phyloP scores from a whole-genome alignment of 2,888 invertebrate species.

The Cynaeus angustus region DNA sequence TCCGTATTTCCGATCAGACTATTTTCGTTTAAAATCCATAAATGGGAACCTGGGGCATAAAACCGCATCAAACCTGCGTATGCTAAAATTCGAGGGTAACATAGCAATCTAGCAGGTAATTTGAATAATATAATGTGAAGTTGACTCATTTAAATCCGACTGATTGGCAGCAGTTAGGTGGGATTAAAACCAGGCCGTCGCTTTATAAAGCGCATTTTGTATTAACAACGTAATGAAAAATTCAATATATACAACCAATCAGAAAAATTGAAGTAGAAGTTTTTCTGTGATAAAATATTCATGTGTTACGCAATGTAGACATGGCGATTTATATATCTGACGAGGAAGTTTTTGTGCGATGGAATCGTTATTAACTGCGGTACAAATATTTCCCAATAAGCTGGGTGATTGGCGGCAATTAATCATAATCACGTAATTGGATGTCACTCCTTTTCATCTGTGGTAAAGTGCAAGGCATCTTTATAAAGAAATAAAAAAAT shows the following conservation, averaged over 20 bases:
- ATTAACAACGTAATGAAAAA: background rate
- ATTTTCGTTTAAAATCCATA: too few species aligned
- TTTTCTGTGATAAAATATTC: constrained; percentile 6
- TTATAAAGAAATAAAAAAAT: too few species aligned
- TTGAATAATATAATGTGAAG: background rate
- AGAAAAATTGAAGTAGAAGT: background rate
- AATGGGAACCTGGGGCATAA: too few species aligned
- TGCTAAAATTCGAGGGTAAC: too few species aligned
- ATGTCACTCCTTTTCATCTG: too few species aligned
- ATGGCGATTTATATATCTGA: background rate
- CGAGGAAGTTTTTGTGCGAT: too few species aligned
- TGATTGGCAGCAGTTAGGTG: background rate
- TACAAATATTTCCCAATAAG: too few species aligned
- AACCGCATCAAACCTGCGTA: constrained; percentile 2
- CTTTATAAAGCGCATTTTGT: background rate
- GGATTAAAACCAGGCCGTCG: background rate
- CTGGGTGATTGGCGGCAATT: too few species aligned
- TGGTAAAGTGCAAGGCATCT: too few species aligned
- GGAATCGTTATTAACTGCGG: too few species aligned
- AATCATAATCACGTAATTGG: too few species aligned
- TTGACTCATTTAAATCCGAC: background rate
- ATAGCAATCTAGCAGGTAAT: background rate
- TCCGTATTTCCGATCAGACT: too few species aligned
- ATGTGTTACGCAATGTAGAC: background rate
- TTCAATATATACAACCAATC: background rate